These are phyloP conservation scores for Micronycteris hirsuta DNA, from an alignment of 2,113 vertebrate species.

Conservation along the genomic window DNA sequence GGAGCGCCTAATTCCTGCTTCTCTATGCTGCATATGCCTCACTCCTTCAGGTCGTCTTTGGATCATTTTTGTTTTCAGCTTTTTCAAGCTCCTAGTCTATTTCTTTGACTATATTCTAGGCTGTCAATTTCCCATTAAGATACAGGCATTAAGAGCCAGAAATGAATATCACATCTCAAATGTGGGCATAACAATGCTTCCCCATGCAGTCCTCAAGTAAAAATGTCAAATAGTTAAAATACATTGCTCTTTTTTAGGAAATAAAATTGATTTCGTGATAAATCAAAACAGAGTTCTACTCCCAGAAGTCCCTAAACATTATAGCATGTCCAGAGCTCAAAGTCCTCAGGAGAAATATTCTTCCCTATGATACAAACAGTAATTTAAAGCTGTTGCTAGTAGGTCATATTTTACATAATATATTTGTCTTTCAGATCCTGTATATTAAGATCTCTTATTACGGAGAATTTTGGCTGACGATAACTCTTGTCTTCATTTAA, in stretches of 20 bases:
- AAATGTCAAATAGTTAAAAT: not conserved
- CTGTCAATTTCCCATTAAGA: not conserved
- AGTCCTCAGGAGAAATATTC: not conserved
- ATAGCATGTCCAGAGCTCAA: not conserved
- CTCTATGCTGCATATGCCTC: not conserved
- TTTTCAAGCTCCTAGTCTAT: not conserved
- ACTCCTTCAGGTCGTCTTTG: not conserved
- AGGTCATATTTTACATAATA: not conserved
- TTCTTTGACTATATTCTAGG: not conserved
- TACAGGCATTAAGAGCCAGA: not conserved
- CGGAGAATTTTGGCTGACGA: not conserved
- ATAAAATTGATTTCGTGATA: not conserved
- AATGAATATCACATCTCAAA: not conserved
- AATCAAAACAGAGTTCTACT: not conserved
- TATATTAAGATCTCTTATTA: not conserved
- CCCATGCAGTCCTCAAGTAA: not conserved
- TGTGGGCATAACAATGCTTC: not conserved
- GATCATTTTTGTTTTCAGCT: not conserved
- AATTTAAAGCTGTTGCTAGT: not conserved
- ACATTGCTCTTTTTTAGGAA: not conserved
- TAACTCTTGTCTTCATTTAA: not conserved
- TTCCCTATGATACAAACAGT: not conserved
- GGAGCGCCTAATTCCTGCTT: not conserved
- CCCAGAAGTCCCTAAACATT: not conserved
- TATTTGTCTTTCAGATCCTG: not conserved